Conservation (phyloP, 1,140 invertebrate genomes). For the Caenorhabditis briggsae region DNA sequence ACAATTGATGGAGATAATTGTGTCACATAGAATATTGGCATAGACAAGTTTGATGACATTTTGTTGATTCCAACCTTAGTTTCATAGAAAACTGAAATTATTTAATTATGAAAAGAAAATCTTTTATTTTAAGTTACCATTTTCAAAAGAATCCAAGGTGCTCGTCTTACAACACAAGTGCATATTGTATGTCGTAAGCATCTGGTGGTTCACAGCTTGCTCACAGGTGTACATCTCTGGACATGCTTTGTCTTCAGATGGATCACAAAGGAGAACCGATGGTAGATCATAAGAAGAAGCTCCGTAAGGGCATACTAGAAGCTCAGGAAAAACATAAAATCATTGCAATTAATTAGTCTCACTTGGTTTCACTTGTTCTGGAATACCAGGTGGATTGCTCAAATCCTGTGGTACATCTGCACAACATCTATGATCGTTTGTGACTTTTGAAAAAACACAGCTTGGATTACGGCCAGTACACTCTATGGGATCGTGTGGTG, state of each 20-base stretch:
- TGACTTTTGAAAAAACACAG: constrained; percentile 65
- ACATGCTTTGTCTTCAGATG: constrained; percentile 65
- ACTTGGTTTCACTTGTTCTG: constrained; percentile 69
- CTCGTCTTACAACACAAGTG: constrained; percentile 68
- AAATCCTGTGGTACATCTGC: constrained; percentile 66
- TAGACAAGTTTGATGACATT: constrained; percentile 66
- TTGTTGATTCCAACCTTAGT: constrained; percentile 69
- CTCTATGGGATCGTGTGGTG: constrained; percentile 67
- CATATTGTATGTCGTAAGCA: constrained; percentile 68
- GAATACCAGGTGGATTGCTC: constrained; percentile 67
- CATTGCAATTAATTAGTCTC: too few relatives aligned
- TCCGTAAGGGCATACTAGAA: constrained; percentile 69
- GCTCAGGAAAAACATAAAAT: too few relatives aligned
- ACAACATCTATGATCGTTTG: constrained; percentile 66
- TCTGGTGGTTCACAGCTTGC: constrained; percentile 67
- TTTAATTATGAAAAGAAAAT: not conserved
- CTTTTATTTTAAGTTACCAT: constrained; percentile 44
- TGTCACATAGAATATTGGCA: constrained; percentile 69
- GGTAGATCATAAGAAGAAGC: constrained; percentile 68
- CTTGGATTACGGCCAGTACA: constrained; percentile 67
- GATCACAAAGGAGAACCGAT: constrained; percentile 66
- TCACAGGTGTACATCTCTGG: constrained; percentile 65
- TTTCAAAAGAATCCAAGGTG: constrained; percentile 67
- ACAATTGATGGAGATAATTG: constrained; percentile 68
- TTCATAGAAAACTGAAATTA: constrained; percentile 65